Percentiles rank a stretch among this genome's conserved stretches.
Evolutionary conservation across 2,888 invertebrate genomes (phyloP).

Genomic region (Boloria selene): DNA sequence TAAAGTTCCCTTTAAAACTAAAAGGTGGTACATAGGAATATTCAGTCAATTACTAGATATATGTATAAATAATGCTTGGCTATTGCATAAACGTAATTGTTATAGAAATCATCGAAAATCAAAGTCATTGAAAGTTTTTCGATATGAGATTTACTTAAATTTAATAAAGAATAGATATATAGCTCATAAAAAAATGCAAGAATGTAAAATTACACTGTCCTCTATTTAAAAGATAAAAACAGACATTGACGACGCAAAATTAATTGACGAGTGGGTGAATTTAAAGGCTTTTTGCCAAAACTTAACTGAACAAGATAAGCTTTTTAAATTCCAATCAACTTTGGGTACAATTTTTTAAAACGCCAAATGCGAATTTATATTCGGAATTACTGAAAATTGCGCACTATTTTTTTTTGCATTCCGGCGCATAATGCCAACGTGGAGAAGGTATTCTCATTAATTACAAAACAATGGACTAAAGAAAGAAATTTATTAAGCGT

Average conservation of each 20-base stretch:
- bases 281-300: not conserved
- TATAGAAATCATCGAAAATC: constrained; percentile 26
- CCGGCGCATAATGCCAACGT: not conserved
- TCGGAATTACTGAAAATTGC: not conserved
- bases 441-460: not conserved
- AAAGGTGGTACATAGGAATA: constrained; percentile 46
- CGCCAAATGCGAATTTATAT: not conserved
- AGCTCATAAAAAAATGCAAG: constrained; percentile 27
- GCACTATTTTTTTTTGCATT: not conserved
- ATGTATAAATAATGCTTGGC: constrained; percentile 40
- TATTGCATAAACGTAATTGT: constrained; percentile 34
- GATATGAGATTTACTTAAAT: constrained; percentile 32
- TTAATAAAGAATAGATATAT: constrained; percentile 33
- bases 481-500: not conserved
- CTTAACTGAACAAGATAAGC: not conserved
- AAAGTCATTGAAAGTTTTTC: constrained; percentile 33
- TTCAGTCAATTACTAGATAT: constrained; percentile 42
- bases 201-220: constrained; percentile 23
- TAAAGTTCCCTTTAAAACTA: constrained; percentile 40
- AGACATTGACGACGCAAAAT: not conserved
- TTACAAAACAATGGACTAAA: not conserved
- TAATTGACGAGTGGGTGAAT: constrained; percentile 3
- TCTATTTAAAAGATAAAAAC: no score
- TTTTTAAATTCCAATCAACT: not conserved
- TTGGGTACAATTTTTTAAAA: not conserved